A percentile compares a stretch with the other conserved stretches of the same genome.
Evolutionary conservation across 2,888 invertebrate genomes (phyloP).

Genomic region (Calameuta filiformis): DNA sequence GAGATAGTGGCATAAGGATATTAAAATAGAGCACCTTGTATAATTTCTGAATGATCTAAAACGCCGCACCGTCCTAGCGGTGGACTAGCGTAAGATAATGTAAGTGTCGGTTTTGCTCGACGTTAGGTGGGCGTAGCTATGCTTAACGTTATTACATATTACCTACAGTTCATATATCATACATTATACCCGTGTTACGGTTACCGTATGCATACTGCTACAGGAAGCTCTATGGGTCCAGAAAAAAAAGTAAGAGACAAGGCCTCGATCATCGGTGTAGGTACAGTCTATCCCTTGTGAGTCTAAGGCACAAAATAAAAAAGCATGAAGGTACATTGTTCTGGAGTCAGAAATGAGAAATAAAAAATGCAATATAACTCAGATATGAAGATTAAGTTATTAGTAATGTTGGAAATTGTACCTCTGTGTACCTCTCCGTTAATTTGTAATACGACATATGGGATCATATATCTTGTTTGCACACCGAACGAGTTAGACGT

Average conservation of each 20-base stretch:
- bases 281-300: too few relatives aligned
- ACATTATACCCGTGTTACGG: constrained; percentile 26
- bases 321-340: too few relatives aligned
- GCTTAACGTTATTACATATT: constrained; percentile 48
- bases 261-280: too few relatives aligned
- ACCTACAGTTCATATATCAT: constrained; percentile 47
- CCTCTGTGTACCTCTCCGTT: too few relatives aligned
- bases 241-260: too few relatives aligned
- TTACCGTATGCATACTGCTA: constrained; percentile 11
- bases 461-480: not conserved
- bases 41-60: constrained; percentile 37
- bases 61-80: constrained; percentile 21
- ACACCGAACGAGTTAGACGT: constrained; percentile 11
- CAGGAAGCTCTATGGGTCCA: not conserved
- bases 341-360: too few relatives aligned
- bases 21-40: constrained; percentile 13
- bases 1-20: too few relatives aligned
- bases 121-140: constrained; percentile 43
- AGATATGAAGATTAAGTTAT: too few relatives aligned
- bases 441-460: too few relatives aligned
- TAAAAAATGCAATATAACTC: too few relatives aligned
- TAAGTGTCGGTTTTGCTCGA: constrained; percentile 29
- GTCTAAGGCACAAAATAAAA: too few relatives aligned
- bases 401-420: too few relatives aligned
- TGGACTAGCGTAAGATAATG: constrained; percentile 25